These are phyloP conservation scores for Megastigmus dorsalis DNA, from an alignment of 2,888 invertebrate genomes.

Conservation along the genomic window DNA sequence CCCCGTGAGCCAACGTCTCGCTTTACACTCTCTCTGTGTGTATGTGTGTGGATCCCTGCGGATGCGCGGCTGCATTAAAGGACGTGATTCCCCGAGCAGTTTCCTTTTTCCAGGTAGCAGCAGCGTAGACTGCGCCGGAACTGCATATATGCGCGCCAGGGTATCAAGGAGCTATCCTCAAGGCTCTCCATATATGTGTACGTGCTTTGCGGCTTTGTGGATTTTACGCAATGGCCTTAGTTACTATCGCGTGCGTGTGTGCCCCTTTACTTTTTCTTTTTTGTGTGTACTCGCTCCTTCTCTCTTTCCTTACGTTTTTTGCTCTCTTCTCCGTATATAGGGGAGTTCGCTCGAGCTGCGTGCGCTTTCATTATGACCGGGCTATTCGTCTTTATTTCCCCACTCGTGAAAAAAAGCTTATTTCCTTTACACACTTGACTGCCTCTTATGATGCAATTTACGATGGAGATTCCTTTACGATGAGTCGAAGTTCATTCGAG, in stretches of 20 bases:
- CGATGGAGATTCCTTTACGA: conserved; percentile 18
- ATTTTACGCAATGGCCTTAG: conserved; percentile 1
- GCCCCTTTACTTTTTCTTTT: background rate
- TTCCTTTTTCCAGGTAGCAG: background rate
- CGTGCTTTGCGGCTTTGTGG: too few relatives aligned
- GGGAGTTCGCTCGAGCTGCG: too few relatives aligned
- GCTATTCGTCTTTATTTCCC: conserved; percentile 17
- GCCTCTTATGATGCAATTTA: conserved; percentile 10
- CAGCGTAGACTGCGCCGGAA: too few relatives aligned
- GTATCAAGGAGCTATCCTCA: too few relatives aligned
- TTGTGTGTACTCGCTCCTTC: background rate
- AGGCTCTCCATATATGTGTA: too few relatives aligned
- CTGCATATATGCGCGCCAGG: too few relatives aligned
- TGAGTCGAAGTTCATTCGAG: conserved; percentile 1
- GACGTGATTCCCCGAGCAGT: background rate
- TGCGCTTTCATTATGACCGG: background rate
- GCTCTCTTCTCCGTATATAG: too few relatives aligned
- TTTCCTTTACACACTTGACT: background rate
- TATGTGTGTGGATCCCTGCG: background rate
- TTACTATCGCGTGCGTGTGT: background rate
- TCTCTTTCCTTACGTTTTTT: too few relatives aligned
- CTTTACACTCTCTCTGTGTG: background rate
- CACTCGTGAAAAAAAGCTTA: conserved; percentile 14
- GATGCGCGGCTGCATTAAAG: background rate
- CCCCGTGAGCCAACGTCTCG: too few relatives aligned